A percentile compares a stretch with the other conserved stretches of the same genome.
Conservation (phyloP, 2,113 vertebrate genomes). For the Cephalopholis sonnerati region DNA sequence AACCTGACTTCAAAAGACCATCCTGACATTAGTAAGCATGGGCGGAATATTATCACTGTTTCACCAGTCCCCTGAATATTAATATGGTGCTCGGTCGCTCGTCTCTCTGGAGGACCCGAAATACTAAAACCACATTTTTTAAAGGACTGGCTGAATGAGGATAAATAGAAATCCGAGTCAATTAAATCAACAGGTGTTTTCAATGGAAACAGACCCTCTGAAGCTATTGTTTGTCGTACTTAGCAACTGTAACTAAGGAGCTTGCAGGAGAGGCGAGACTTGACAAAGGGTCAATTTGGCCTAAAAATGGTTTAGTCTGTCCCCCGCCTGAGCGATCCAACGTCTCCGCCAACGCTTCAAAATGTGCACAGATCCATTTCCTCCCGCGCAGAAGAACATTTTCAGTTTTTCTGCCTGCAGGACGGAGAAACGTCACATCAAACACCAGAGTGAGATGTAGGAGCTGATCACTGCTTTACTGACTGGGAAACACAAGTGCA, state of each 20-base stretch:
- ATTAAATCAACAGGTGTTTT: constrained; percentile 65
- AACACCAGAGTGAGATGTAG: not conserved
- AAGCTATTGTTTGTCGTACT: constrained; percentile 52
- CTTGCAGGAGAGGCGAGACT: constrained; percentile 16
- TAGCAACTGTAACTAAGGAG: constrained; percentile 67
- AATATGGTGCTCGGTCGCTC: not conserved
- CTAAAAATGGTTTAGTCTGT: constrained; percentile 35
- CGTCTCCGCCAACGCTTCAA: constrained; percentile 8
- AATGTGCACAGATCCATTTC: constrained; percentile 2
- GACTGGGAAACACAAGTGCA: constrained; percentile 2
- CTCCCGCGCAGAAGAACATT: constrained; percentile 9
- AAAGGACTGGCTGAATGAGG: constrained; percentile 16
- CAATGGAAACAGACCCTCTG: constrained; percentile 41
- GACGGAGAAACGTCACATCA: constrained; percentile 25
- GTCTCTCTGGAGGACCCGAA: not conserved
- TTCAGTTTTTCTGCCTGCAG: not conserved
- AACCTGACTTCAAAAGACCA: not conserved
- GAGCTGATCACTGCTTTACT: constrained; percentile 4
- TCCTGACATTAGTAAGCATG: too few species aligned
- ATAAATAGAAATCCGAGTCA: constrained; percentile 38
- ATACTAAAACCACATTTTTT: constrained; percentile 1
- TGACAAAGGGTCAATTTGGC: constrained; percentile 50
- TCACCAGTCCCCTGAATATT: not conserved
- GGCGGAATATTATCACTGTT: not conserved
- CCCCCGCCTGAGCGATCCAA: constrained; percentile 17